Percentiles rank a stretch among this genome's conserved stretches.
Conservation (phyloP, 2,888 invertebrate species). For the Drymonia ruficornis region DNA sequence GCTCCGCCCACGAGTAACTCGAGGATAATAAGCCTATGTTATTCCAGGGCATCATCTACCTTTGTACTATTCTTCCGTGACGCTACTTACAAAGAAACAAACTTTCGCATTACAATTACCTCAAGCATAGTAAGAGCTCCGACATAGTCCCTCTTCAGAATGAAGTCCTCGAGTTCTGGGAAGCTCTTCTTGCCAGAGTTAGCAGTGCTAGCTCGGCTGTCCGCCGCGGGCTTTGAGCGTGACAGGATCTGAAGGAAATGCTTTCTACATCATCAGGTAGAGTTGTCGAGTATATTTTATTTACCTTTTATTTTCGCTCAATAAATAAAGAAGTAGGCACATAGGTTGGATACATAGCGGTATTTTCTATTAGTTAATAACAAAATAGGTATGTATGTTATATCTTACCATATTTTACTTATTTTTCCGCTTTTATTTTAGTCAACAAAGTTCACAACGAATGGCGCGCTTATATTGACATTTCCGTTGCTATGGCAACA, state of each 20-base stretch:
- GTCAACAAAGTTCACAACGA: not conserved
- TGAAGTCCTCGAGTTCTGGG: constrained; percentile 95
- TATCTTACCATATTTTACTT: not conserved
- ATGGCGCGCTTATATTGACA: constrained; percentile 44
- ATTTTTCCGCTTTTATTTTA: not conserved
- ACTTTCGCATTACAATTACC: constrained; percentile 73
- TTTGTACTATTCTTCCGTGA: too few species aligned
- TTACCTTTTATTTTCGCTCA: too few species aligned
- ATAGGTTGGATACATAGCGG: too few species aligned
- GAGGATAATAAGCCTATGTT: too few species aligned
- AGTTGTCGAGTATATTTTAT: too few species aligned
- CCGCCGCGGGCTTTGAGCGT: constrained; percentile 91
- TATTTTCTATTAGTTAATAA: too few species aligned
- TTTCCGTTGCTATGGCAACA: constrained; percentile 45
- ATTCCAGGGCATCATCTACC: too few species aligned
- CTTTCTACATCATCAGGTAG: not conserved
- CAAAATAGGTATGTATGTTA: too few species aligned
- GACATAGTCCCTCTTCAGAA: constrained; percentile 95
- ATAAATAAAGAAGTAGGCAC: too few species aligned
- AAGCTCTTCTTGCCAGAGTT: constrained; percentile 81
- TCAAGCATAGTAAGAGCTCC: constrained; percentile 97
- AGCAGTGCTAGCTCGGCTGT: constrained; percentile 57
- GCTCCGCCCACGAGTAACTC: too few species aligned
- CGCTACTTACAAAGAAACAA: not conserved
- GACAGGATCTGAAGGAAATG: constrained; percentile 88